phyloP scores from a whole-genome alignment of 2,888 invertebrate species.

The Heteropelma amictum region DNA sequence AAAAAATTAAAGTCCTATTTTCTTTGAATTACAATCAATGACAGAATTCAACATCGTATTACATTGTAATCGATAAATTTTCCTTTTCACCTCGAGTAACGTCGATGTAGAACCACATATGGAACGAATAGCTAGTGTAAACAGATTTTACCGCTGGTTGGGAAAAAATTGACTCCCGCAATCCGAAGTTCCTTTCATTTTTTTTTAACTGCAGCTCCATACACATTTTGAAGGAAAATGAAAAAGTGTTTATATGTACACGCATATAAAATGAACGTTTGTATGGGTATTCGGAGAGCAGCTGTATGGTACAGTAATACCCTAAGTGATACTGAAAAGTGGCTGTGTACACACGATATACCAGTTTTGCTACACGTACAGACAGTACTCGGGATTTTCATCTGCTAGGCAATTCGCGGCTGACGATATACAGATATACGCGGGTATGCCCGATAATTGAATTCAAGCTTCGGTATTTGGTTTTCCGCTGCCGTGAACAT shows the following conservation, averaged over 20 bases:
- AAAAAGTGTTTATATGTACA: not conserved
- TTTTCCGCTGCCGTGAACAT: constrained; percentile 61
- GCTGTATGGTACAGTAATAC: constrained; percentile 2
- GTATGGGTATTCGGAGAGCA: not conserved
- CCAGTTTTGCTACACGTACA: constrained; percentile 10
- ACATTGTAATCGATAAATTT: too few species aligned
- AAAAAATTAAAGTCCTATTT: too few species aligned
- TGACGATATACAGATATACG: constrained; percentile 36
- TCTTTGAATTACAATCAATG: too few species aligned
- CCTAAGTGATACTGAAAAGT: constrained; percentile 10
- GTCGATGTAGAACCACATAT: too few species aligned
- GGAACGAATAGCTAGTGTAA: not conserved
- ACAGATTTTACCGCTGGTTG: not conserved
- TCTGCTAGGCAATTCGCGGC: constrained; percentile 46
- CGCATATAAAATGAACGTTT: not conserved
- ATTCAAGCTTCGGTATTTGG: constrained; percentile 60
- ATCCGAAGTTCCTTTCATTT: not conserved
- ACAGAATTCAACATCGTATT: too few species aligned
- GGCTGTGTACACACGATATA: constrained; percentile 13
- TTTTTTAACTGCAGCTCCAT: not conserved
- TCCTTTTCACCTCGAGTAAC: too few species aligned
- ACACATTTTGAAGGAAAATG: too few species aligned
- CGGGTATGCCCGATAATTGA: constrained; percentile 56
- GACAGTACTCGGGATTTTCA: constrained; percentile 36
- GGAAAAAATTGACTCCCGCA: not conserved